phyloP scores from a whole-genome alignment of 2,113 vertebrate species.

The Ascaphus truei region DNA sequence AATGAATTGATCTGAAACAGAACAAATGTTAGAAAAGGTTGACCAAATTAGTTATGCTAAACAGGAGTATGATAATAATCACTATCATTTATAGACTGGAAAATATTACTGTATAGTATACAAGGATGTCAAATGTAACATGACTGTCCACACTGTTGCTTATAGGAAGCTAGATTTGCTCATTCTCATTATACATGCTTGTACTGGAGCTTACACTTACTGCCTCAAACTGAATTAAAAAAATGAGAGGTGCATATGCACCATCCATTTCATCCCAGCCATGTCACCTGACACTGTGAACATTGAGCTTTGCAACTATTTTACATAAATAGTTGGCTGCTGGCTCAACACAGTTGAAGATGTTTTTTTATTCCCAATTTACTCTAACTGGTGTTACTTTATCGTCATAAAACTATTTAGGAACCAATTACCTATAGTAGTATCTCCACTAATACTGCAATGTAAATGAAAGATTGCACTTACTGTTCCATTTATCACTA shows the following conservation, averaged over 20 bases:
- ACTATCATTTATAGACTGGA: no score
- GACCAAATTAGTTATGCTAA: no score
- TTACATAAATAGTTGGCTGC: conserved; percentile 43
- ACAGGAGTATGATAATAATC: no score
- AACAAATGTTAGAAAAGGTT: no score
- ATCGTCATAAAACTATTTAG: conserved; percentile 52
- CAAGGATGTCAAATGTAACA: no score
- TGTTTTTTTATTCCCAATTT: conserved; percentile 54
- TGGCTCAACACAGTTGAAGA: conserved; percentile 38
- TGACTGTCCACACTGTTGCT: no score
- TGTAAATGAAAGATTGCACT: conserved; percentile 20
- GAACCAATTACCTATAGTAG: conserved; percentile 48
- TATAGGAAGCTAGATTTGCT: conserved; percentile 38
- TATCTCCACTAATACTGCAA: conserved; percentile 47
- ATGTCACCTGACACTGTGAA: conserved; percentile 30
- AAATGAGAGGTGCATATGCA: conserved; percentile 13
- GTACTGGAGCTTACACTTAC: conserved; percentile 42
- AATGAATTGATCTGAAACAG: no score
- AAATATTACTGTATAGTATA: no score
- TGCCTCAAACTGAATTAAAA: conserved; percentile 27
- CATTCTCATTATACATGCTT: conserved; percentile 43
- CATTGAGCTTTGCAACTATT: conserved; percentile 41
- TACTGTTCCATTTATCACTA: conserved; percentile 7
- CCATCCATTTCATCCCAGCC: conserved; percentile 28
- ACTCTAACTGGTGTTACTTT: conserved; percentile 54